These are phyloP conservation scores for Formica selysi DNA, from an alignment of 1,140 invertebrate species.

Conservation along the genomic window DNA sequence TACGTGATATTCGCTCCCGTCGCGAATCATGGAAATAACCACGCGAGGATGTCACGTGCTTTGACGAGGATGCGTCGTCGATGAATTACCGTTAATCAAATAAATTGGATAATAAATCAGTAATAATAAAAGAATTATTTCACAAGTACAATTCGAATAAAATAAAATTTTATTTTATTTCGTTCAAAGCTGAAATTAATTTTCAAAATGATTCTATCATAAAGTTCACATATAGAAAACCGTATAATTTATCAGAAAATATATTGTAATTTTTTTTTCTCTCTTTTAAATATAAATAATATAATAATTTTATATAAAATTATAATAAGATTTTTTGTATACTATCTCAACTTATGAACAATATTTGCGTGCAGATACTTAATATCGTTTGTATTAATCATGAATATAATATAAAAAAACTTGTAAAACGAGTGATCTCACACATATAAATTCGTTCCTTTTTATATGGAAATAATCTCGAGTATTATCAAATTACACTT, in stretches of 20 bases:
- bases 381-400: constrained; percentile 21
- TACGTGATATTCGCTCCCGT: constrained; percentile 29
- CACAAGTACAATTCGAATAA: neutral
- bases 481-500: constrained; percentile 38
- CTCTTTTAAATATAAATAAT: too few species aligned
- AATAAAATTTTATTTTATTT: constrained; percentile 5
- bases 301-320: too few species aligned
- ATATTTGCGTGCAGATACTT: constrained; percentile 6
- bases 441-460: neutral
- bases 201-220: neutral
- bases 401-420: constrained; percentile 11
- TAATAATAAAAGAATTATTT: constrained; percentile 5
- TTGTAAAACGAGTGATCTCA: neutral
- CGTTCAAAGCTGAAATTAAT: too few species aligned
- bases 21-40: constrained; percentile 59
- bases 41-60: constrained; percentile 52
- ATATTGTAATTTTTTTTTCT: too few species aligned
- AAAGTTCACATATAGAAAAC: neutral
- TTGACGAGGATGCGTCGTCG: constrained; percentile 13
- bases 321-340: neutral
- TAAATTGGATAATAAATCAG: neutral
- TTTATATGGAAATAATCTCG: neutral
- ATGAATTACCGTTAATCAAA: constrained; percentile 30
- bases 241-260: neutral
- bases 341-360: neutral